These are phyloP conservation scores for Psilopsiagon aurifrons DNA, from an alignment of 2,113 vertebrate species.

Conservation along the genomic window DNA sequence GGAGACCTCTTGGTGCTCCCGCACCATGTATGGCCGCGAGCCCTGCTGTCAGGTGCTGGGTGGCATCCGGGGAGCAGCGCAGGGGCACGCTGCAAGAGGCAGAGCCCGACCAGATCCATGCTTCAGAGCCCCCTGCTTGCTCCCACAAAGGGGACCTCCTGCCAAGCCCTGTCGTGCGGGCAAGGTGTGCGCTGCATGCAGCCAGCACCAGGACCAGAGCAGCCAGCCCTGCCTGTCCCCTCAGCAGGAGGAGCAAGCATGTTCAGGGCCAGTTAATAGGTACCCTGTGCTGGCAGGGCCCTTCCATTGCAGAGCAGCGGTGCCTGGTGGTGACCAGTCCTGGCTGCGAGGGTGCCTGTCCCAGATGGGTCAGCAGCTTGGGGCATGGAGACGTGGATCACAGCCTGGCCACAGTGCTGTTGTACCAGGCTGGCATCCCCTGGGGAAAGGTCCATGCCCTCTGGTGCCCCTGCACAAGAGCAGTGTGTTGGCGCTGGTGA, in stretches of 20 bases:
- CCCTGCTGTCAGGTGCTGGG: accelerated
- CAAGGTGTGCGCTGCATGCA: neutral
- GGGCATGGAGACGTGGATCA: neutral
- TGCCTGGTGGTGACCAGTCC: neutral
- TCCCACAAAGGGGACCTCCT: accelerated
- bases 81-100: neutral
- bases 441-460: neutral
- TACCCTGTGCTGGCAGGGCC: neutral
- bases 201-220: neutral
- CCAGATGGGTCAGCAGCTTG: neutral
- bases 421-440: neutral
- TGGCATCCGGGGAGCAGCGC: neutral
- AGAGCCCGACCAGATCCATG: accelerated
- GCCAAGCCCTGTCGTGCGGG: neutral
- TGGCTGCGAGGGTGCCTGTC: neutral
- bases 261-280: neutral
- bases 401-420: neutral
- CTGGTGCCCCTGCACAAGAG: neutral
- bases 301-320: neutral
- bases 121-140: neutral
- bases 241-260: neutral
- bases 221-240: neutral
- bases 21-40: conserved; percentile 35
- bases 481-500: accelerated
- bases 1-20: neutral